Conservation (phyloP, 2,113 vertebrate genomes). For the Neomonachus schauinslandi region DNA sequence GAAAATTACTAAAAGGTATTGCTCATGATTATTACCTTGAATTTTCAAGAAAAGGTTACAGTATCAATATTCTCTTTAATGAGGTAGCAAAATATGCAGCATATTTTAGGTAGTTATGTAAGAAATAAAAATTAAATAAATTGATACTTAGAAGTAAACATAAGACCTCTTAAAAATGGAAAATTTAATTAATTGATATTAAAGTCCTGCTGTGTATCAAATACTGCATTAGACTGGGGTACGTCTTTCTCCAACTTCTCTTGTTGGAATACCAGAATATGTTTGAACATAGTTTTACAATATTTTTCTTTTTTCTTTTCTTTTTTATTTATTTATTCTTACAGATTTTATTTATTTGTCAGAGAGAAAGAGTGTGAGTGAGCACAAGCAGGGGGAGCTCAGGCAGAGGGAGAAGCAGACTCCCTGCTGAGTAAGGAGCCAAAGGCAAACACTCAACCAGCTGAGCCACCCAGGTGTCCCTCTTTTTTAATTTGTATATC, state of each 20-base stretch:
- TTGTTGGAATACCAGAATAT: not conserved
- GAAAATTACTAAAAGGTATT: not conserved
- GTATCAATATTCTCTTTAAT: not conserved
- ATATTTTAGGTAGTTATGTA: not conserved
- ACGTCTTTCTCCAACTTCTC: not conserved
- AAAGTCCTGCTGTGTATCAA: not conserved
- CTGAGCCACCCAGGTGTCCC: no score
- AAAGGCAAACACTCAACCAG: no score
- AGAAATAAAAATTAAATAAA: not conserved
- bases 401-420: no score
- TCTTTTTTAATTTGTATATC: not conserved
- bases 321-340: no score
- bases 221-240: not conserved
- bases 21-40: not conserved
- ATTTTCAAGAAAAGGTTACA: not conserved
- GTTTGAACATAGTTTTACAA: not conserved
- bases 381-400: no score
- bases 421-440: no score
- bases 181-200: not conserved
- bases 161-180: not conserved
- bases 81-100: not conserved
- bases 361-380: no score
- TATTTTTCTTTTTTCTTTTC: not conserved
- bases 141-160: not conserved
- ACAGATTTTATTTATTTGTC: no score